Evolutionary conservation across 1,140 invertebrate genomes (phyloP).

Genomic region (Pantala flavescens): DNA sequence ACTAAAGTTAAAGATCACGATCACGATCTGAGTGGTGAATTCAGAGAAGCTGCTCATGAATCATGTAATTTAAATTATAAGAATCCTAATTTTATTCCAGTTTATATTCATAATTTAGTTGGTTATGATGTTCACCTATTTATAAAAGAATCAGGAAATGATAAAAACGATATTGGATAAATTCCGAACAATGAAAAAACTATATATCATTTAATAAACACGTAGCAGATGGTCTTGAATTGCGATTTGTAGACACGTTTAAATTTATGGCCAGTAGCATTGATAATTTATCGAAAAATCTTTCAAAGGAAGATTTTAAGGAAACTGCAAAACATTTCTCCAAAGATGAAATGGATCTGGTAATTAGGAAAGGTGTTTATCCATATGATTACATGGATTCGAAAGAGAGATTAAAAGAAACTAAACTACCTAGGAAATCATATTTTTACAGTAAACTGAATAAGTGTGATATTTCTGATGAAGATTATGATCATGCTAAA

Average conservation of each 20-base stretch:
- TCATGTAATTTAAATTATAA: conserved; percentile 30
- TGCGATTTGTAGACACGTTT: conserved; percentile 8
- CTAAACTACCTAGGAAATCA: background rate
- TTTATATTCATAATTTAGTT: conserved; percentile 34
- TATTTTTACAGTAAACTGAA: background rate
- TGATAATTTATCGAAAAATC: background rate
- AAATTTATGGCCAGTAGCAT: conserved; percentile 7
- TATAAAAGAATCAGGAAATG: conserved; percentile 27
- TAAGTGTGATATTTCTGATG: background rate
- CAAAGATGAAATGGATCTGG: background rate
- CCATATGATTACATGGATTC: conserved; percentile 18
- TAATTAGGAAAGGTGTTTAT: conserved; percentile 13
- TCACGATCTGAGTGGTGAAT: conserved; percentile 27
- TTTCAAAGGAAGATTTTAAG: background rate
- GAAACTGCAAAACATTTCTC: background rate
- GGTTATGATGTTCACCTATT: conserved; percentile 33
- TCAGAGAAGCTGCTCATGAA: conserved; percentile 27
- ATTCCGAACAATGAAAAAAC: conserved; percentile 35
- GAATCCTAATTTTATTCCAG: conserved; percentile 26
- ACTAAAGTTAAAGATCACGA: conserved; percentile 26
- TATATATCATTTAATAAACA: conserved; percentile 27
- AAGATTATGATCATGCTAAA: background rate
- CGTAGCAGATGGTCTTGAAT: conserved; percentile 12
- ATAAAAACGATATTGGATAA: conserved; percentile 27
- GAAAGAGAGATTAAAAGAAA: conserved; percentile 14